phyloP scores from a whole-genome alignment of 1,140 invertebrate species.

The Drosophila athabasca region DNA sequence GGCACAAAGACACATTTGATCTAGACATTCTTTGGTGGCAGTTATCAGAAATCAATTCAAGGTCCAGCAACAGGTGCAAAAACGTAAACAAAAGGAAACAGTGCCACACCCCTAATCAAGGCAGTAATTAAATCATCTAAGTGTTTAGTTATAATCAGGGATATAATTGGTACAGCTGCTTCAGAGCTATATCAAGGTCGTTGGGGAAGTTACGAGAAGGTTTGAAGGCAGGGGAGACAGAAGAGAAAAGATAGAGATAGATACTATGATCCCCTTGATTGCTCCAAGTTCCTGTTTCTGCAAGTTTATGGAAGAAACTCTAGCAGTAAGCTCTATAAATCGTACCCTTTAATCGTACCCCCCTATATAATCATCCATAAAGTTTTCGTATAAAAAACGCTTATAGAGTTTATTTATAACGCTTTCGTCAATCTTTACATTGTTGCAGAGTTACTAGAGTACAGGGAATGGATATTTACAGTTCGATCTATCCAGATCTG shows the following conservation, averaged over 20 bases:
- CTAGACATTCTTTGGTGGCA: conserved; percentile 50
- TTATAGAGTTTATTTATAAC: conserved; percentile 74
- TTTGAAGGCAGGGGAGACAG: no score
- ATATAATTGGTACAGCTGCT: conserved; percentile 4
- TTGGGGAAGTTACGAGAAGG: no score
- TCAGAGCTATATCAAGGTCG: no score
- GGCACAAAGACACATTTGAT: conserved; percentile 49
- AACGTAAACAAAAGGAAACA: background rate
- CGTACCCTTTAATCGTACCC: background rate
- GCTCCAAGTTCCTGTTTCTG: background rate
- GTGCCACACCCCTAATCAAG: conserved; percentile 22
- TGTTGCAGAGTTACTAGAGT: conserved; percentile 72
- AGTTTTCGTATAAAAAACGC: conserved; percentile 72
- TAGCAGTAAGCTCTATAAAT: background rate
- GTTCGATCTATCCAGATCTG: conserved; percentile 20
- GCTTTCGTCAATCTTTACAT: conserved; percentile 79
- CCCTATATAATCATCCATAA: background rate
- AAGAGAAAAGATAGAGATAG: no score
- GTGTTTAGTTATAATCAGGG: conserved; percentile 21
- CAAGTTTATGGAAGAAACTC: no score
- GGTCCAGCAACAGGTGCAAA: conserved; percentile 45
- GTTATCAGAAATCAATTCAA: conserved; percentile 64
- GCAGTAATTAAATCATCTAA: conserved; percentile 39
- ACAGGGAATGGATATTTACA: conserved; percentile 62
- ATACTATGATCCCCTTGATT: no score